These are phyloP conservation scores for Psittacula derbiana DNA, from an alignment of 2,797 vertebrate genomes.

Conservation along the genomic window DNA sequence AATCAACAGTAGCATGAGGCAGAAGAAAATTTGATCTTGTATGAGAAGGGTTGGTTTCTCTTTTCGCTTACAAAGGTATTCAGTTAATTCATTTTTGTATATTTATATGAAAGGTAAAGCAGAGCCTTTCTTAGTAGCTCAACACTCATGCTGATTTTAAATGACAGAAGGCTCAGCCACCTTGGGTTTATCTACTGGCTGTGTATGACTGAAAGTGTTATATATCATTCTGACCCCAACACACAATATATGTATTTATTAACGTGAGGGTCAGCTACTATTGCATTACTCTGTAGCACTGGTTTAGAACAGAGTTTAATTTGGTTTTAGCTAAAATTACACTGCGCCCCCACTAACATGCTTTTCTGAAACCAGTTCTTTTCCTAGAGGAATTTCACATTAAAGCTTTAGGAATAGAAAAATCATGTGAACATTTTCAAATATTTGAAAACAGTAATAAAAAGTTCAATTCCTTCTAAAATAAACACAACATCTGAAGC, in stretches of 20 bases:
- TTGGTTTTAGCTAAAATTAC: conserved; percentile 11
- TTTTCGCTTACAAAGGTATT: neutral
- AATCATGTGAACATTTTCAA: conserved; percentile 10
- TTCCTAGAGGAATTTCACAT: neutral
- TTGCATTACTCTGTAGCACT: neutral
- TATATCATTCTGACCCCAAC: neutral
- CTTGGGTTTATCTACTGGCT: neutral
- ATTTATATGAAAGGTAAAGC: neutral
- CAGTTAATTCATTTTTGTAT: neutral
- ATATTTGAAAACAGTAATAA: conserved; percentile 12
- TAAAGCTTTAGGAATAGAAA: conserved; percentile 21
- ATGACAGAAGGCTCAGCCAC: neutral
- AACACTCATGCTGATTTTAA: neutral
- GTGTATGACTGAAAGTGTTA: neutral
- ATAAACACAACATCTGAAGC: conserved; percentile 61
- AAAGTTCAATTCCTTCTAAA: conserved; percentile 29
- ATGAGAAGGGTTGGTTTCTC: neutral
- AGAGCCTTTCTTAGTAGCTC: neutral
- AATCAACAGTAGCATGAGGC: neutral
- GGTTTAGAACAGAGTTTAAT: neutral
- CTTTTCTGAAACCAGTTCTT: conserved; percentile 6
- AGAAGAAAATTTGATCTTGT: neutral
- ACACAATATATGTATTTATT: neutral
- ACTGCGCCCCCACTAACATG: neutral
- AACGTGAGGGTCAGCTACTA: neutral